phyloP scores from a whole-genome alignment of 2,113 vertebrate species.

The Romanogobio albipinnatus region DNA sequence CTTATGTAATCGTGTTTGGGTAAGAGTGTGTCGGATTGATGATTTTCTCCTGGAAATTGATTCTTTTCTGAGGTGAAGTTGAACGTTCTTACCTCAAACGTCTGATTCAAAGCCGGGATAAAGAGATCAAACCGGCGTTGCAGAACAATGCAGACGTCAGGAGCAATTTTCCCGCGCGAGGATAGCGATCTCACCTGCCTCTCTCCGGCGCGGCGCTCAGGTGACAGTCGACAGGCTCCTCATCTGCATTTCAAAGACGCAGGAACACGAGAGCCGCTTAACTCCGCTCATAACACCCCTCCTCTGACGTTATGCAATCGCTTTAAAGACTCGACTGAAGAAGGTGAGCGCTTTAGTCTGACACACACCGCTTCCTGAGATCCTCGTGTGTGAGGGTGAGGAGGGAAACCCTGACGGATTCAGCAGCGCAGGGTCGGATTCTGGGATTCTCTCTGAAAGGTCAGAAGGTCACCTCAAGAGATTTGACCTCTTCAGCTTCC shows the following conservation, averaged over 20 bases:
- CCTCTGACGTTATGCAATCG: slow-evolving; percentile 50
- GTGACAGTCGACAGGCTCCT: slow-evolving; percentile 70
- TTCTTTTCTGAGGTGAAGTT: slow-evolving; percentile 43
- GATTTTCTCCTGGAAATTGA: slow-evolving; percentile 30
- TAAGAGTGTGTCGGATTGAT: slow-evolving; percentile 19
- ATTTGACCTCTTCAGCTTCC: neutral
- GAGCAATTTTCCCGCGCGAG: slow-evolving; percentile 65
- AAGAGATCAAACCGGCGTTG: slow-evolving; percentile 70
- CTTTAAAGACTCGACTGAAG: slow-evolving; percentile 45
- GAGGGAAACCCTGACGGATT: neutral
- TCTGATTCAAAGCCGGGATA: slow-evolving; percentile 65
- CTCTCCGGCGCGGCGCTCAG: slow-evolving; percentile 69
- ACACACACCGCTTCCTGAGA: neutral
- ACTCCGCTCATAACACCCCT: slow-evolving; percentile 42
- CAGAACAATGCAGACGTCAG: slow-evolving; percentile 76
- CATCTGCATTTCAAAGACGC: slow-evolving; percentile 77
- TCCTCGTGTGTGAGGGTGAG: neutral
- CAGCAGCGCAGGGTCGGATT: too few relatives aligned
- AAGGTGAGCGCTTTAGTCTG: slow-evolving; percentile 21
- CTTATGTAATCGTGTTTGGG: slow-evolving; percentile 17
- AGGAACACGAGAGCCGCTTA: slow-evolving; percentile 50
- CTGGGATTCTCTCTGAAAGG: neutral
- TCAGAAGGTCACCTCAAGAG: neutral
- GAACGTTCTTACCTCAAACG: slow-evolving; percentile 48
- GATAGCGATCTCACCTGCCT: slow-evolving; percentile 68